These are phyloP conservation scores for Pterocles orientalis DNA, from an alignment of 2,113 vertebrate genomes.

Conservation along the genomic window DNA sequence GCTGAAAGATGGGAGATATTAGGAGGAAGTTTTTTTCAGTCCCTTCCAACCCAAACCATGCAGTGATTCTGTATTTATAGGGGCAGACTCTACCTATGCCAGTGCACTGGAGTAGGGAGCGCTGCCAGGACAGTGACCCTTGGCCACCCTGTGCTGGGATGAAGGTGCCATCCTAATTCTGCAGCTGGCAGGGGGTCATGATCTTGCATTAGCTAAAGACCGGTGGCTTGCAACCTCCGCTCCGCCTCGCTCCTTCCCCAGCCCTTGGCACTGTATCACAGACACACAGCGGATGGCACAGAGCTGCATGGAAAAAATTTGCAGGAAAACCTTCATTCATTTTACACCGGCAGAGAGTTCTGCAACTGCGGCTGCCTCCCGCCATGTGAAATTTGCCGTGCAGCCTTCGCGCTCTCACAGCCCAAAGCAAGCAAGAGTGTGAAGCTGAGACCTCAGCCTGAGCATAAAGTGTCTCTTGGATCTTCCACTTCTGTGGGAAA, in stretches of 20 bases:
- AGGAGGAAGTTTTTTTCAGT: too few species aligned
- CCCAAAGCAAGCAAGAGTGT: neutral
- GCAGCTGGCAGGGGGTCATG: accelerated
- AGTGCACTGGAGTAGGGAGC: too few species aligned
- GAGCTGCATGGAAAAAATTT: neutral
- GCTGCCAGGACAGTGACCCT: neutral
- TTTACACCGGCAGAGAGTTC: neutral
- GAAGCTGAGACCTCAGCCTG: neutral
- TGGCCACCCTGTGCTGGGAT: accelerated
- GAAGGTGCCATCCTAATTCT: accelerated
- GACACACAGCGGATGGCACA: neutral
- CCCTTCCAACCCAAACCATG: too few species aligned
- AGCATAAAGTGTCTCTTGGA: neutral
- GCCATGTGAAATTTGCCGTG: neutral
- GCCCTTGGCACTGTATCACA: neutral
- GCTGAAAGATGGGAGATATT: too few species aligned
- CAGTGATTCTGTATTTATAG: too few species aligned
- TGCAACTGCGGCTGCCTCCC: neutral
- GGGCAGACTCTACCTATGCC: too few species aligned
- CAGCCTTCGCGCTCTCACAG: neutral
- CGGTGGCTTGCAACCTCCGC: neutral
- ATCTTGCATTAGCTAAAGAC: neutral
- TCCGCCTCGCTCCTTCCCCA: neutral
- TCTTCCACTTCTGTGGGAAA: neutral
- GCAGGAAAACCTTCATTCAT: neutral